These are phyloP conservation scores for Miltochrista miniata DNA, from an alignment of 2,888 invertebrate genomes.

Conservation along the genomic window DNA sequence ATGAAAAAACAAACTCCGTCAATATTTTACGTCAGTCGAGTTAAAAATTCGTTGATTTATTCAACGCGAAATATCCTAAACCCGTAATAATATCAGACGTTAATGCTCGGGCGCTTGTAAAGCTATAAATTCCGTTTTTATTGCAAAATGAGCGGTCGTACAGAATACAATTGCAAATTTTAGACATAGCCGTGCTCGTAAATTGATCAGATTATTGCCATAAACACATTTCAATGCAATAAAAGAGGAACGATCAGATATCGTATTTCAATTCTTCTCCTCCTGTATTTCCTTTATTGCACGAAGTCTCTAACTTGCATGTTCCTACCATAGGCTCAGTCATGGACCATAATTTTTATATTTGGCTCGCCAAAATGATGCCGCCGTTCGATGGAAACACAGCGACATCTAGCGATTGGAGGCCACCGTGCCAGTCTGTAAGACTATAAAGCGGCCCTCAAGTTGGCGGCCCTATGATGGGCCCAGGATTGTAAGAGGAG, in stretches of 20 bases:
- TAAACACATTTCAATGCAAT: constrained; percentile 67
- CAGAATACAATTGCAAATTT: constrained; percentile 58
- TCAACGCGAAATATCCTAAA: constrained; percentile 39
- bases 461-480: no score
- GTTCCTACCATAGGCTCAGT: constrained; percentile 35
- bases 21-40: constrained; percentile 33
- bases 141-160: constrained; percentile 44
- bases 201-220: constrained; percentile 70
- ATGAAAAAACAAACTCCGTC: constrained; percentile 37
- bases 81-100: constrained; percentile 40
- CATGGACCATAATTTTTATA: constrained; percentile 37
- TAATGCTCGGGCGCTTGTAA: constrained; percentile 42
- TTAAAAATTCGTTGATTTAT: constrained; percentile 44
- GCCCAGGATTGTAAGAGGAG: no score
- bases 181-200: constrained; percentile 55
- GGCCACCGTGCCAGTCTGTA: no score
- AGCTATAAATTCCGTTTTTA: constrained; percentile 46
- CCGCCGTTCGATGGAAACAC: no score
- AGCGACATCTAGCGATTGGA: no score
- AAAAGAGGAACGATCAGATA: constrained; percentile 64
- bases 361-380: no score
- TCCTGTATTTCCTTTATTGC: constrained; percentile 31
- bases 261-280: constrained; percentile 62
- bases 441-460: no score
- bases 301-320: constrained; percentile 47